phyloP scores from a whole-genome alignment of 2,888 invertebrate genomes.

The Melipona bicolor region DNA sequence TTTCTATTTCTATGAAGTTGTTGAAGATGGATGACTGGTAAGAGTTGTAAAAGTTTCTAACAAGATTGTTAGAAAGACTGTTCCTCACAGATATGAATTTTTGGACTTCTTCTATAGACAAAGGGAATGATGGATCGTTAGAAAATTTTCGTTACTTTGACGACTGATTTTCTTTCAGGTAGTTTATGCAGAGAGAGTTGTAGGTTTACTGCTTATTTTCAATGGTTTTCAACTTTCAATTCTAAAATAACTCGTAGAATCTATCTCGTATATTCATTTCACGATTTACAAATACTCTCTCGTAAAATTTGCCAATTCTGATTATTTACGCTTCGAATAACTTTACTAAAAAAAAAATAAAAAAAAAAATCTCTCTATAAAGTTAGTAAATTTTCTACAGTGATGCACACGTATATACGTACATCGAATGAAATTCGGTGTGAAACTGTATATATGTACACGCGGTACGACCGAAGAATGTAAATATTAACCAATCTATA shows the following conservation, averaged over 20 bases:
- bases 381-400: background rate
- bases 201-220: background rate
- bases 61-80: too few species aligned
- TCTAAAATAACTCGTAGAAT: background rate
- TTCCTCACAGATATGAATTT: too few species aligned
- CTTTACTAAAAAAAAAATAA: background rate
- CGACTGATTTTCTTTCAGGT: background rate
- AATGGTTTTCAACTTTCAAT: too few species aligned
- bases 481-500: background rate
- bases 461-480: background rate
- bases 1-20: too few species aligned
- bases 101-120: too few species aligned
- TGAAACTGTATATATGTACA: background rate
- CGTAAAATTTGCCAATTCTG: background rate
- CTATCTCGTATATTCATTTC: background rate
- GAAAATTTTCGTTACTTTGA: too few species aligned
- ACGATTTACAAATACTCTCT: background rate
- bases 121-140: too few species aligned
- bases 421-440: background rate
- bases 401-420: background rate
- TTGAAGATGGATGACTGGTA: too few species aligned
- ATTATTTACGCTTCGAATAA: background rate
- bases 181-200: background rate
- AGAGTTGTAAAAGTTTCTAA: too few species aligned
- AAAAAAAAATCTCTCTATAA: too few species aligned